Conservation (phyloP, 1,140 invertebrate genomes). For the Oryctes rhinoceros region DNA sequence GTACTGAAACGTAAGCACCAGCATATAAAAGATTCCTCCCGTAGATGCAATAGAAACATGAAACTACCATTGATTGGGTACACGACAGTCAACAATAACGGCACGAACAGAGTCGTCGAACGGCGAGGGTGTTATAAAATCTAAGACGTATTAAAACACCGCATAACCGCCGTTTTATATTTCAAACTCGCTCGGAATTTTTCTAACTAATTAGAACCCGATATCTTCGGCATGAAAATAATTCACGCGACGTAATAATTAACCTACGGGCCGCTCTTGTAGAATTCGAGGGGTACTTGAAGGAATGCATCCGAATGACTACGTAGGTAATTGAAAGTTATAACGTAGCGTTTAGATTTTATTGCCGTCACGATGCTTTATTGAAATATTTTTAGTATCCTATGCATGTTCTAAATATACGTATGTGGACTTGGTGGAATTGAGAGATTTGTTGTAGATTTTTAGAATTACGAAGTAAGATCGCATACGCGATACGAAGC, state of each 20-base stretch:
- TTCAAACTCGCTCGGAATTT: slow-evolving; percentile 31
- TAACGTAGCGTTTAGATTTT: not conserved
- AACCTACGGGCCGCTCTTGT: not conserved
- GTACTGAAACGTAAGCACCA: not conserved
- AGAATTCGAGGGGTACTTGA: not conserved
- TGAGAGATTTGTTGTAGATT: too few species aligned
- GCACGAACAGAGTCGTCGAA: not conserved
- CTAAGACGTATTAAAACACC: slow-evolving; percentile 33
- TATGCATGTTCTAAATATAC: not conserved
- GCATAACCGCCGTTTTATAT: slow-evolving; percentile 25
- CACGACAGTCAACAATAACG: slow-evolving; percentile 15
- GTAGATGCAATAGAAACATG: slow-evolving; percentile 10
- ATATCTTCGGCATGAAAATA: slow-evolving; percentile 25
- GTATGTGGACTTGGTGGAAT: too few species aligned
- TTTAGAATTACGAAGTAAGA: too few species aligned
- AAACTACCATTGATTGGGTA: slow-evolving; percentile 23
- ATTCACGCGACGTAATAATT: slow-evolving; percentile 25
- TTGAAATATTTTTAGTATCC: too few species aligned
- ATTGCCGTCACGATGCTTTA: not conserved
- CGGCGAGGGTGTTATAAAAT: slow-evolving; percentile 29
- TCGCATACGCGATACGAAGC: too few species aligned
- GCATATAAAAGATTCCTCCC: not conserved
- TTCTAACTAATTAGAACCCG: slow-evolving; percentile 26
- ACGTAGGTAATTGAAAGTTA: not conserved
- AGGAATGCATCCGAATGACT: slow-evolving; percentile 10